Conservation (phyloP, 1,140 invertebrate genomes). For the Aphidius gifuensis region DNA sequence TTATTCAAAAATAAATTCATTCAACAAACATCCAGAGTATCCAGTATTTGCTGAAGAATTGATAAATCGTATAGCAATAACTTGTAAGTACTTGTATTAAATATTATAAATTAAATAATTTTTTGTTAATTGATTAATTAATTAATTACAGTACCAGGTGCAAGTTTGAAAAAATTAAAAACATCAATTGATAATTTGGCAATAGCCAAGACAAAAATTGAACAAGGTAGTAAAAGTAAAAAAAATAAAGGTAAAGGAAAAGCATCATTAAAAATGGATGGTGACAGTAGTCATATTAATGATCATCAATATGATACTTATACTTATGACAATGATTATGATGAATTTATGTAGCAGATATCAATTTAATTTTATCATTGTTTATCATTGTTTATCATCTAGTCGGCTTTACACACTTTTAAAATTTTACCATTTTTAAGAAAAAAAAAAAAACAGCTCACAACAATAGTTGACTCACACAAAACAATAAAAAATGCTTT, state of each 20-base stretch:
- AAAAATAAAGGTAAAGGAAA: conserved; percentile 73
- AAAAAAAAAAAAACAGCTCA: conserved; percentile 8
- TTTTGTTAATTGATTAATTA: conserved; percentile 9
- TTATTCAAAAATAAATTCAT: conserved; percentile 67
- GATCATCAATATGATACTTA: conserved; percentile 57
- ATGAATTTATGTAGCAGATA: conserved; percentile 68
- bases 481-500: too few relatives aligned
- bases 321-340: conserved; percentile 59
- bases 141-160: conserved; percentile 61
- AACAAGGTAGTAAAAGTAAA: conserved; percentile 71
- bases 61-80: conserved; percentile 72
- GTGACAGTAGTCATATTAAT: conserved; percentile 62
- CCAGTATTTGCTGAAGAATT: conserved; percentile 75
- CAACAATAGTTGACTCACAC: too few relatives aligned
- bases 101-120: conserved; percentile 18
- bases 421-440: conserved; percentile 33
- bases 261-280: conserved; percentile 73
- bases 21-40: conserved; percentile 70
- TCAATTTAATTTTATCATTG: conserved; percentile 29
- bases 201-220: conserved; percentile 77
- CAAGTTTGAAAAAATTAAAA: conserved; percentile 79
- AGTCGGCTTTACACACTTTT: conserved; percentile 43
- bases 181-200: conserved; percentile 73
- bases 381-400: conserved; percentile 38
- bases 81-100: conserved; percentile 63